Percentiles rank a stretch among this genome's conserved stretches.
Evolutionary conservation across 1,140 invertebrate genomes (phyloP).

Genomic region (Sarcophaga bullata): DNA sequence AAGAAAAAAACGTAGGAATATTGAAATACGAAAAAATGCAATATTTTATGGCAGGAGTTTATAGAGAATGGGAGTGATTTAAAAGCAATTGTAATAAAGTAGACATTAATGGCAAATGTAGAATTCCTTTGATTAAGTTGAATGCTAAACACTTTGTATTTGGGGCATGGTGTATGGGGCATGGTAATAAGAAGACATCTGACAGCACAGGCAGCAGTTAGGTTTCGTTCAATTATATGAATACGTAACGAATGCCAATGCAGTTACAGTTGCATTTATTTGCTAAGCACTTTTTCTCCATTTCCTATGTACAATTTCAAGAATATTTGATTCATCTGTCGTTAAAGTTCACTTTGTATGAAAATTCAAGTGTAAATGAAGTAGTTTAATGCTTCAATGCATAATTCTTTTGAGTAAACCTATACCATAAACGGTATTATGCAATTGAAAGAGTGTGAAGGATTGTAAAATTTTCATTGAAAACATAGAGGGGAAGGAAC

Average conservation of each 20-base stretch:
- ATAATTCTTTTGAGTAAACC: conserved; percentile 3
- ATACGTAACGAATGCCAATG: not conserved
- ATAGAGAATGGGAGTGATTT: too few relatives aligned
- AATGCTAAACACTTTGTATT: not conserved
- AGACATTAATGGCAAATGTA: conserved; percentile 17
- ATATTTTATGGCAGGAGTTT: too few relatives aligned
- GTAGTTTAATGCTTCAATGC: conserved; percentile 38
- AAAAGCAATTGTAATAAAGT: conserved; percentile 10
- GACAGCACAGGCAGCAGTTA: too few relatives aligned
- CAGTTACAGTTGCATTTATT: not conserved
- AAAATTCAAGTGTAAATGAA: conserved; percentile 38
- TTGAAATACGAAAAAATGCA: too few relatives aligned
- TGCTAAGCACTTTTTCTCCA: not conserved
- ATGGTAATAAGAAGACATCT: too few relatives aligned
- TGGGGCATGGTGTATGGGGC: not conserved
- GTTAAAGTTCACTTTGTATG: conserved; percentile 15
- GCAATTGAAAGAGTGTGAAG: not conserved
- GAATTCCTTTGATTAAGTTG: conserved; percentile 9
- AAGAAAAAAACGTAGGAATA: too few relatives aligned
- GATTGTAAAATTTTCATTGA: not conserved
- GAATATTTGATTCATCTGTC: not conserved
- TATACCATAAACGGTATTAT: not conserved
- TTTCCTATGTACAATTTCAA: not conserved
- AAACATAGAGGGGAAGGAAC: not conserved
- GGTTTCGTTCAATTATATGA: not conserved